Evolutionary conservation across 2,888 invertebrate species (phyloP), one percentile per base, ranked within the genome.

Genomic region (Leptinotarsa peninsularis): DNA sequence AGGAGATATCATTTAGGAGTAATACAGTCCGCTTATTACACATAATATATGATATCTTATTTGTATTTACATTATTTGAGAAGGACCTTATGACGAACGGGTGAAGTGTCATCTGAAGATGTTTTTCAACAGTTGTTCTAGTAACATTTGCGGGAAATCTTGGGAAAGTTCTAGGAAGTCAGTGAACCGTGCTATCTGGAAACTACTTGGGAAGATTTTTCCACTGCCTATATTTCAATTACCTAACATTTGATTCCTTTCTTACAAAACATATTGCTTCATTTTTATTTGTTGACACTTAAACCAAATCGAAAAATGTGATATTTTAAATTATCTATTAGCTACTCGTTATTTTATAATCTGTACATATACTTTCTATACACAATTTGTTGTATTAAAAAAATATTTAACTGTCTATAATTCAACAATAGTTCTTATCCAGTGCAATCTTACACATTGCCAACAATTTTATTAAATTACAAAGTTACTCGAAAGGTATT

Each of bases 401-500:
- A 80, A 80, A 80, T 79, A 79, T 72, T 79, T 71, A 68, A 67
- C 70, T 78, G 77, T 77, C 74, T 79, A 80, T 80, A 76, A 72
- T 74, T 75, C 66, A 79, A 78, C 76, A 79, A 76, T 69, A 56
- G 60, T 63, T 71, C 56, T 73, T 60, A 76, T 69, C 60, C 49
- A 75, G 80, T 80, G 78, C 76, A 80, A 79, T 78, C 78, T 73
- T 78, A 74, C 73, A 81, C 49, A 43, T 70, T 58, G 70, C 52
- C 58, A 60, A 70, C 70, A 58, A 70, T 58, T 58, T 58, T 43
- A 58, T 21, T 43, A 49, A 70, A 33, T 63, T 63, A 49, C 56
- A 70, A 70, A 49, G 17, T 18, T 15, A 70, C 21, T 14, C 58
- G 58, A 58, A 58, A 70, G 33, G 27, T 58, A 49, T 70, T 43